These are phyloP conservation scores for Cynocephalus volans DNA, from an alignment of 2,113 vertebrate genomes.

Conservation along the genomic window DNA sequence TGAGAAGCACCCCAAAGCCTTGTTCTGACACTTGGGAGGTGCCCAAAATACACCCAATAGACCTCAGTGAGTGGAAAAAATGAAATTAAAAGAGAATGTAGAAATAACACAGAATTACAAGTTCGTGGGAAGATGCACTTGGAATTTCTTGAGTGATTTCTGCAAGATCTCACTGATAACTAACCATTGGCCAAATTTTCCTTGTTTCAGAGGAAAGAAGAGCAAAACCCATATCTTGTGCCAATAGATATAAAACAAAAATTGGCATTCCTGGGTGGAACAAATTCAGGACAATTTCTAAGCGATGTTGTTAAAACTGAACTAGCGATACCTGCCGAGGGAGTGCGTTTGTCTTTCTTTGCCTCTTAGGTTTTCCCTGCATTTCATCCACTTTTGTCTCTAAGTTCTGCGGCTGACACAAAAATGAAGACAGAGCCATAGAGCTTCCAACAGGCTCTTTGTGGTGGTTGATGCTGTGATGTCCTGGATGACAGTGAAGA, in stretches of 20 bases:
- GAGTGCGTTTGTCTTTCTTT: background rate
- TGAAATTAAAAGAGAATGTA: background rate
- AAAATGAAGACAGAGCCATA: background rate
- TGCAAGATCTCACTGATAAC: background rate
- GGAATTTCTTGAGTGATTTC: background rate
- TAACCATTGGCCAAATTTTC: background rate
- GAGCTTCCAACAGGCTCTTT: background rate
- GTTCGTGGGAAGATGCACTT: background rate
- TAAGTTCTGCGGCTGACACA: background rate
- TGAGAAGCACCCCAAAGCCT: background rate
- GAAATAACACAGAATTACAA: background rate
- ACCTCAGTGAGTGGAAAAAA: background rate
- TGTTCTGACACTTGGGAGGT: background rate
- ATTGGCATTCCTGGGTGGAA: too few species aligned
- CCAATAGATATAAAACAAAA: background rate
- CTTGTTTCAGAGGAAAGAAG: background rate
- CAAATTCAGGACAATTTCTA: background rate
- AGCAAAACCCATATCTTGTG: background rate
- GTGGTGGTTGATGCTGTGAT: background rate
- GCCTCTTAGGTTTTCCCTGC: background rate
- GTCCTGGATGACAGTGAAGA: background rate
- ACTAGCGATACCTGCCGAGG: background rate
- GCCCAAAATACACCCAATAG: background rate
- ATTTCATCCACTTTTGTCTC: background rate
- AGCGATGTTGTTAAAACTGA: background rate